A percentile compares a stretch with the other conserved stretches of the same genome.
phyloP scores from a whole-genome alignment of 2,888 invertebrate species.

The Sesia apiformis region DNA sequence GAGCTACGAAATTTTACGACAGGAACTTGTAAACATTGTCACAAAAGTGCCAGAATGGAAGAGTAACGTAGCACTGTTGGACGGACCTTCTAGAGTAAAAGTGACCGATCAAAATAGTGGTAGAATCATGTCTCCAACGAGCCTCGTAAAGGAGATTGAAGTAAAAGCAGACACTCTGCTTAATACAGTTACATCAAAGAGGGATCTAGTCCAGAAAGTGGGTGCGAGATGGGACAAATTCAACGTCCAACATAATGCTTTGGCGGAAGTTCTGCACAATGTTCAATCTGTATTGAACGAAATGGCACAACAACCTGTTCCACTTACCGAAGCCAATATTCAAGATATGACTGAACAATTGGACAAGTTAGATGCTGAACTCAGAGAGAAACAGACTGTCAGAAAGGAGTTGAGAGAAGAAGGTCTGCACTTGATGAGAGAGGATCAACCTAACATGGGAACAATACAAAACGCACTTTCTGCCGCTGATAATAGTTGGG shows the following conservation, averaged over 20 bases:
- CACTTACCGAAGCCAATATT: constrained; percentile 60
- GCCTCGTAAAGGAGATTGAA: constrained; percentile 82
- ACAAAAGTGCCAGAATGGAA: constrained; percentile 82
- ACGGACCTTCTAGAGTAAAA: constrained; percentile 79
- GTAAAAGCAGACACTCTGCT: constrained; percentile 79
- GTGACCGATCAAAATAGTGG: constrained; percentile 82
- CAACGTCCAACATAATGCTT: constrained; percentile 80
- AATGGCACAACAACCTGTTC: constrained; percentile 67
- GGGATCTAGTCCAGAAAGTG: constrained; percentile 80
- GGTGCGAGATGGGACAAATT: constrained; percentile 87
- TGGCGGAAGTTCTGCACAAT: constrained; percentile 77
- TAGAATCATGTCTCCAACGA: constrained; percentile 81
- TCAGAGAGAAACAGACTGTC: constrained; percentile 75
- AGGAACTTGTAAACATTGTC: constrained; percentile 80
- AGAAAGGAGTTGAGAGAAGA: constrained; percentile 85
- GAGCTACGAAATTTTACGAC: constrained; percentile 79
- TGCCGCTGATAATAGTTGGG: constrained; percentile 86
- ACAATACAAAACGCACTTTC: constrained; percentile 86
- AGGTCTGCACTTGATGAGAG: constrained; percentile 85
- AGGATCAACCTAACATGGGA: constrained; percentile 86
- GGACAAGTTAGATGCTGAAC: constrained; percentile 69
- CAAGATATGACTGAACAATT: constrained; percentile 66
- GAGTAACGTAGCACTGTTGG: constrained; percentile 78
- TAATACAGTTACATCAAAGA: constrained; percentile 78
- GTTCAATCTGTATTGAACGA: constrained; percentile 73